Evolutionary conservation across 2,888 invertebrate species (phyloP).

Genomic region (Tenodera sinensis): DNA sequence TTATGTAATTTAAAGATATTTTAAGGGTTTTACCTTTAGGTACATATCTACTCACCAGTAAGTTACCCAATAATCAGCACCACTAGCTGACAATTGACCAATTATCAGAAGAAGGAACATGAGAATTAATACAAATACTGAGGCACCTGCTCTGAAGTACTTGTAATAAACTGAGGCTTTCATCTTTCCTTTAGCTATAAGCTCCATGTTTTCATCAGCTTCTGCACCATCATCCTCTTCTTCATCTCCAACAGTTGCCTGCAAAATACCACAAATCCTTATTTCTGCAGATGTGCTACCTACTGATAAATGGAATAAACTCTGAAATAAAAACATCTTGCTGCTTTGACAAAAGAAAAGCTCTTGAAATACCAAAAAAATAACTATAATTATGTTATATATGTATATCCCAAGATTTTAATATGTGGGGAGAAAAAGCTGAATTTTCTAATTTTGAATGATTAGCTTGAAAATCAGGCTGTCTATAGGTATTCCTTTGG

Average conservation of each 20-base stretch:
- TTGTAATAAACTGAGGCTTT: conserved; percentile 59
- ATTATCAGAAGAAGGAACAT: conserved; percentile 56
- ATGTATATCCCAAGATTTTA: no score
- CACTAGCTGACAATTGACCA: conserved; percentile 67
- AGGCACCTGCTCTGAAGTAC: conserved; percentile 69
- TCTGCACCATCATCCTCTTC: conserved; percentile 44
- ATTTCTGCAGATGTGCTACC: not conserved
- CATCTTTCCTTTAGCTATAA: conserved; percentile 60
- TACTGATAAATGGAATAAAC: not conserved
- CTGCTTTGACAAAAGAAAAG: not conserved
- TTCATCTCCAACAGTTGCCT: conserved; percentile 10
- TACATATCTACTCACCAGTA: conserved; percentile 56
- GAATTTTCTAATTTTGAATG: no score
- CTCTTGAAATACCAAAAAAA: no score
- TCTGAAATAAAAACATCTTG: not conserved
- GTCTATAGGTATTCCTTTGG: no score
- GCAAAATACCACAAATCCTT: not conserved
- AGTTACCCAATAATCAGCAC: conserved; percentile 74
- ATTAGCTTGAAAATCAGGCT: no score
- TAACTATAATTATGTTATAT: no score
- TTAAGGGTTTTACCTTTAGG: not conserved
- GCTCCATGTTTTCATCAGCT: conserved; percentile 59
- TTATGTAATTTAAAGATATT: not conserved
- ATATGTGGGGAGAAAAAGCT: no score
- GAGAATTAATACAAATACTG: conserved; percentile 51